phyloP scores from a whole-genome alignment of 2,888 invertebrate species.

The Epinotia demarniana region DNA sequence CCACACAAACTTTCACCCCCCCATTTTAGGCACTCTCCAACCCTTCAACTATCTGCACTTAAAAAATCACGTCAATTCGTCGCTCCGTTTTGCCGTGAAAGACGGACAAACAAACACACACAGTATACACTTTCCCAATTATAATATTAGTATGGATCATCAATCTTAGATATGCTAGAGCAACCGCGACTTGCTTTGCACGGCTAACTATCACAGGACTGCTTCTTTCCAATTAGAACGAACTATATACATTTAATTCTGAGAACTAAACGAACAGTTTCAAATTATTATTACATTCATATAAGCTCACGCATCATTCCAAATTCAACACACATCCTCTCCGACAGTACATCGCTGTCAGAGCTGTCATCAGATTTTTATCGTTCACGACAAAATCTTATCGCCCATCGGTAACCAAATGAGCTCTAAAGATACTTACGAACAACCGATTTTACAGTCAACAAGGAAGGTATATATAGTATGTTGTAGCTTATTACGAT shows the following conservation, averaged over 20 bases:
- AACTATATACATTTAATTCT: background rate
- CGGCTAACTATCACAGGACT: no score
- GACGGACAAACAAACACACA: no score
- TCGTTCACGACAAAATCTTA: constrained; percentile 43
- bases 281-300: constrained; percentile 1
- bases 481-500: constrained; percentile 5
- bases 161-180: no score
- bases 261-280: constrained; percentile 4
- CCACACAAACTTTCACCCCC: no score
- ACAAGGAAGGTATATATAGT: background rate
- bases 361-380: constrained; percentile 37
- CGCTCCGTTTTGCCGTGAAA: no score
- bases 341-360: constrained; percentile 31
- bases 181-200: no score
- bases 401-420: constrained; percentile 40
- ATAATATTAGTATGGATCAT: no score
- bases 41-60: no score
- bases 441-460: background rate
- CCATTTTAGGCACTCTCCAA: no score
- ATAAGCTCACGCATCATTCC: constrained; percentile 12
- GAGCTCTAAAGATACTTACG: constrained; percentile 9
- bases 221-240: no score
- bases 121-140: no score
- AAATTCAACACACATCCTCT: constrained; percentile 27
- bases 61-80: no score